phyloP scores from a whole-genome alignment of 2,888 invertebrate species.

The Oxyteleia sp. region DNA sequence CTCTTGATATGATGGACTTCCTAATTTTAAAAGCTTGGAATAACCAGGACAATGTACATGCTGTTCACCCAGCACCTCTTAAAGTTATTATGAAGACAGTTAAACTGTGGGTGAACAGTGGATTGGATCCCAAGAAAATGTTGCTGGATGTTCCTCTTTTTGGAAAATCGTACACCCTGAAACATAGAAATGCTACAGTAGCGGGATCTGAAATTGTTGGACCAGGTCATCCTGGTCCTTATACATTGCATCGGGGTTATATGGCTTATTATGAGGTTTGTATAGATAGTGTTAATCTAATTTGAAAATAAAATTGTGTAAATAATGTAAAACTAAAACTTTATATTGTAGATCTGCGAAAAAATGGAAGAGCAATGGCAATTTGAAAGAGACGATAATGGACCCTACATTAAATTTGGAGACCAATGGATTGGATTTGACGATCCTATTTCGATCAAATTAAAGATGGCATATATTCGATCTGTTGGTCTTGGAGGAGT shows the following conservation, averaged over 20 bases:
- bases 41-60: slow-evolving; percentile 78
- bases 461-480: slow-evolving; percentile 90
- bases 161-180: slow-evolving; percentile 91
- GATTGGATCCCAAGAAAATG: slow-evolving; percentile 91
- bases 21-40: slow-evolving; percentile 91
- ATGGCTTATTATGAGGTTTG: slow-evolving; percentile 92
- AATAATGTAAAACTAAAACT: background rate
- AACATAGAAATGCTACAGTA: slow-evolving; percentile 88
- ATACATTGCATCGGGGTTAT: slow-evolving; percentile 90
- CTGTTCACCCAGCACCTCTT: slow-evolving; percentile 82
- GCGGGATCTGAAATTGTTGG: slow-evolving; percentile 90
- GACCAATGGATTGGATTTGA: slow-evolving; percentile 95
- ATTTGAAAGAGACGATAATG: slow-evolving; percentile 89
- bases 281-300: slow-evolving; percentile 80
- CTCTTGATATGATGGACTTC: slow-evolving; percentile 90
- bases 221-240: slow-evolving; percentile 90
- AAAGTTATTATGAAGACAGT: slow-evolving; percentile 76
- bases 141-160: slow-evolving; percentile 92
- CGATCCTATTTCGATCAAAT: slow-evolving; percentile 88
- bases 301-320: background rate
- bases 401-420: slow-evolving; percentile 90
- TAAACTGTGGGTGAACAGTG: slow-evolving; percentile 86
- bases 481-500: slow-evolving; percentile 91
- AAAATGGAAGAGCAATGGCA: slow-evolving; percentile 89
- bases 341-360: slow-evolving; percentile 88